phyloP scores from a whole-genome alignment of 2,797 vertebrate genomes.

The Echeneis naucrates region DNA sequence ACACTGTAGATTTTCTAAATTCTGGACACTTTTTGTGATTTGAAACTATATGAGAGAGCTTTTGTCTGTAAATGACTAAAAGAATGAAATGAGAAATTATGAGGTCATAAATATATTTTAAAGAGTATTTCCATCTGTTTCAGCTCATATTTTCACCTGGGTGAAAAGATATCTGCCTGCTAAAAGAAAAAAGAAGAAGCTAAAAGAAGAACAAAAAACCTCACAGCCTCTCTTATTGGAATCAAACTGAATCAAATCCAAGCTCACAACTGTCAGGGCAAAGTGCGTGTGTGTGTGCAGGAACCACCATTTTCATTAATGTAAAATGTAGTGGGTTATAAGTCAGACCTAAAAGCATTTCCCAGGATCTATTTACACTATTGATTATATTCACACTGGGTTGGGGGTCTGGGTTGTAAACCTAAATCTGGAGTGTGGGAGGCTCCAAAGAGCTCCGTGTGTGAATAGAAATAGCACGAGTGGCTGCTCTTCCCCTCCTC shows the following conservation, averaged over 20 bases:
- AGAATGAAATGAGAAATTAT: background rate
- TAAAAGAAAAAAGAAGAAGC: no score
- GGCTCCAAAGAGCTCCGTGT: background rate
- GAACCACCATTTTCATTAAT: background rate
- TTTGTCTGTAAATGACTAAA: background rate
- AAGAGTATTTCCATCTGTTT: background rate
- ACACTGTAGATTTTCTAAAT: background rate
- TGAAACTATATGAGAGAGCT: no score
- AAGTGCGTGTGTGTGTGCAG: background rate
- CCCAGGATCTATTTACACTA: background rate
- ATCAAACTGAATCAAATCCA: no score
- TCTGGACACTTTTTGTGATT: background rate
- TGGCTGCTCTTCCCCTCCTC: conserved; percentile 16
- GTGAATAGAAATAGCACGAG: background rate
- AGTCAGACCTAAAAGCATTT: background rate
- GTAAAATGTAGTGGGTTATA: background rate
- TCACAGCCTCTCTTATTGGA: background rate
- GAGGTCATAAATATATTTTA: background rate
- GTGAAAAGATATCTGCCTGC: background rate
- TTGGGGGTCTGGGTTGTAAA: conserved; percentile 18
- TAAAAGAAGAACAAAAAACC: background rate
- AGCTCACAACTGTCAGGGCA: conserved; percentile 3
- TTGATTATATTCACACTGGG: background rate
- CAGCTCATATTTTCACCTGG: background rate
- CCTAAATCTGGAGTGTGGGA: conserved; percentile 6